phyloP scores from a whole-genome alignment of 2,113 vertebrate genomes.

The Dicerorhinus sumatrensis region DNA sequence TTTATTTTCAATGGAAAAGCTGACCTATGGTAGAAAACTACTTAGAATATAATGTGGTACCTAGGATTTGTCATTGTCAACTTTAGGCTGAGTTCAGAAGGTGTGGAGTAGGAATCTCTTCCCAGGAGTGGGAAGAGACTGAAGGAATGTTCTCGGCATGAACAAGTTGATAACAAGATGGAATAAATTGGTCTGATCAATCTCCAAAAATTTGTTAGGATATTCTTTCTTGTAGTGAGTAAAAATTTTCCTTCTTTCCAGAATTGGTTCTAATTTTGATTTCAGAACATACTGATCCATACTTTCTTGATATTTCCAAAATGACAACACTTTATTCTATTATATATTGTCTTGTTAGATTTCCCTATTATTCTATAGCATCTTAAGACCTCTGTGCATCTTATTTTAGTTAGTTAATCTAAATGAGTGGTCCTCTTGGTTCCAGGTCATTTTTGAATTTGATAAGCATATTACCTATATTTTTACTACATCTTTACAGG shows the following conservation, averaged over 20 bases:
- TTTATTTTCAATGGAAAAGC: background rate
- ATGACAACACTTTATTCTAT: background rate
- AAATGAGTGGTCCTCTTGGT: background rate
- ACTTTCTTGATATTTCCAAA: background rate
- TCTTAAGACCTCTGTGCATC: background rate
- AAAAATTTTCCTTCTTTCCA: conserved; percentile 7
- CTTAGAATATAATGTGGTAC: background rate
- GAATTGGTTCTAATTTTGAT: background rate
- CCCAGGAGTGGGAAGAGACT: background rate
- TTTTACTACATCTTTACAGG: background rate
- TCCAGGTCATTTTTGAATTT: background rate
- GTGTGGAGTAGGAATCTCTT: background rate
- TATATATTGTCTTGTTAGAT: background rate
- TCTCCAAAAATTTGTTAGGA: background rate
- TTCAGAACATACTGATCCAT: background rate
- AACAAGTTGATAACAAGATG: background rate
- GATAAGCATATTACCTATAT: background rate
- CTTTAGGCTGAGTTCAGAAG: background rate
- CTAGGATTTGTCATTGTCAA: background rate
- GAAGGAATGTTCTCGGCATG: background rate
- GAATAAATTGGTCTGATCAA: background rate
- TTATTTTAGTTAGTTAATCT: background rate
- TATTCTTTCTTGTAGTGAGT: background rate
- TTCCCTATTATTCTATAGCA: background rate
- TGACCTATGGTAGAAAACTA: background rate